Conservation (phyloP, 2,888 invertebrate genomes). For the Gandaritis pyraliata region DNA sequence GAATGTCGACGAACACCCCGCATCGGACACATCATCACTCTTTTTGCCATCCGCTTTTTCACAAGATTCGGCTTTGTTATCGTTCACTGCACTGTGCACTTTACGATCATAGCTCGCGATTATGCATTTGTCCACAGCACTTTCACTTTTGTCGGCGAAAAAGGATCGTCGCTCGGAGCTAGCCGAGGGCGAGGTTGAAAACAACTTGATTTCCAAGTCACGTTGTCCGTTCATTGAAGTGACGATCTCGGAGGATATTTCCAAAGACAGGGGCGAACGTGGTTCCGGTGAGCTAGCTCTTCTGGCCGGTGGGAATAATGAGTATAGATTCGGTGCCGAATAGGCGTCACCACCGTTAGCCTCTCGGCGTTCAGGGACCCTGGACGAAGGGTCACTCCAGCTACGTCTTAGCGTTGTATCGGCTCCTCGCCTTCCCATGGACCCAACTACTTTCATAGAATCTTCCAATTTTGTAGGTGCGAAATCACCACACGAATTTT, state of each 20-base stretch:
- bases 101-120: conserved; percentile 67
- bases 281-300: conserved; percentile 73
- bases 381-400: conserved; percentile 86
- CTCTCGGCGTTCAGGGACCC: conserved; percentile 72
- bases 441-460: conserved; percentile 80
- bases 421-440: conserved; percentile 68
- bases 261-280: conserved; percentile 80
- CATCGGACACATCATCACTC: conserved; percentile 71
- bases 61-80: conserved; percentile 67
- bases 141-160: conserved; percentile 81
- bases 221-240: conserved; percentile 91
- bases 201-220: conserved; percentile 91
- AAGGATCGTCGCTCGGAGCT: conserved; percentile 76
- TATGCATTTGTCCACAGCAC: conserved; percentile 76
- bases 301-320: conserved; percentile 75
- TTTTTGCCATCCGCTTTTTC: conserved; percentile 65
- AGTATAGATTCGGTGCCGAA: conserved; percentile 78
- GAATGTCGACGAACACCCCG: conserved; percentile 66
- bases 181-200: conserved; percentile 85
- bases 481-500: conserved; percentile 78
- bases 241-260: conserved; percentile 91
- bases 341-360: conserved; percentile 64
- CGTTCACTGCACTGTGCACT: conserved; percentile 76
- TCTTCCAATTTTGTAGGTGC: conserved; percentile 80
- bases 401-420: conserved; percentile 83